phyloP scores from a whole-genome alignment of 2,113 vertebrate species.

The Carassius carassius region DNA sequence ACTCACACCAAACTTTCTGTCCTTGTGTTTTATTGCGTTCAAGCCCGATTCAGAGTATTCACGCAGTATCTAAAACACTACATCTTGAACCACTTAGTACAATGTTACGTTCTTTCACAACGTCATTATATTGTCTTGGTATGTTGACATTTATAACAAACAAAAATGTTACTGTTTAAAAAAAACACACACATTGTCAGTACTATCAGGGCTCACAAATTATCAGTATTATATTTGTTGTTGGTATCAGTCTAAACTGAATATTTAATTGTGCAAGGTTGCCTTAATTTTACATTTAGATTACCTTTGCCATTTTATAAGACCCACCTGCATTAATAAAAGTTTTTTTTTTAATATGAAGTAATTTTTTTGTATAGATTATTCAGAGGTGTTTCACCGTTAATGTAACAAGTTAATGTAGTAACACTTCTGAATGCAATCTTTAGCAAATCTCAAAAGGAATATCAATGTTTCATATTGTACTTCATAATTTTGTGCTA shows the following conservation, averaged over 20 bases:
- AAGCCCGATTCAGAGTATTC: not conserved
- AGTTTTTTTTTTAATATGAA: too few relatives aligned
- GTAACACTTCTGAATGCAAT: not conserved
- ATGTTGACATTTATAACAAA: not conserved
- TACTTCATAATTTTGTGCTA: not conserved
- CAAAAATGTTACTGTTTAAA: not conserved
- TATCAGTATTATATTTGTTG: not conserved
- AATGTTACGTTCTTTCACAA: not conserved
- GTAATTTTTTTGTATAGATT: too few relatives aligned
- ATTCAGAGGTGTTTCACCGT: too few relatives aligned
- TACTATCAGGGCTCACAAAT: not conserved
- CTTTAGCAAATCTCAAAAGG: not conserved
- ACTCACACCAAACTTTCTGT: conserved; percentile 40
- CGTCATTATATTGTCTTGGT: not conserved
- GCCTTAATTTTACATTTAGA: not conserved
- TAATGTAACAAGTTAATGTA: not conserved
- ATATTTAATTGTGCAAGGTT: not conserved
- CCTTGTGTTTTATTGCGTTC: conserved; percentile 22
- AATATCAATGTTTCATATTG: not conserved
- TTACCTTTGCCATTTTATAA: not conserved
- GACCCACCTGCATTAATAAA: too few relatives aligned
- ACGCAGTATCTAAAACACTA: not conserved
- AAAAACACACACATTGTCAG: not conserved
- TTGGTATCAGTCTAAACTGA: too few relatives aligned
- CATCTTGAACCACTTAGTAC: not conserved